Evolutionary conservation across 2,888 invertebrate species (phyloP), one percentile per base, ranked within the genome.

Genomic region (Drosophila nigricruria): DNA sequence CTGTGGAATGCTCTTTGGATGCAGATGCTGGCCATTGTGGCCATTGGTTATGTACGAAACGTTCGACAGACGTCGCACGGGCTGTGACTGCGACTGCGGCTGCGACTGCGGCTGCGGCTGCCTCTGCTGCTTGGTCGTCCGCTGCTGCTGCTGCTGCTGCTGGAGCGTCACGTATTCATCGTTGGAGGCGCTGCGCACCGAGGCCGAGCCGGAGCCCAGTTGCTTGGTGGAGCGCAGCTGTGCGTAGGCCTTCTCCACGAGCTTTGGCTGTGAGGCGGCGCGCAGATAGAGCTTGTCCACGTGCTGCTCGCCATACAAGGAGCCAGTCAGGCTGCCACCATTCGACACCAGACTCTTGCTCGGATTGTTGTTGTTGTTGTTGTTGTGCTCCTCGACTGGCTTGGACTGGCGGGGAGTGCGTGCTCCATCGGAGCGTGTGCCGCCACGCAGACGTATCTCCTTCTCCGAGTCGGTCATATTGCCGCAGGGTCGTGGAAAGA

Each of bases 391-490:
- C 18, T 75, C 73, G 1, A 52, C 61, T 16, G 92, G 89, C 60
- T 91, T 91, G 16, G 88, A 38, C 42, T 56, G 72, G 9, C 94
- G 92, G 14, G 94, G 93, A 27, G 94, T 94, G 66, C 94, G 94
- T 20, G 95, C 95, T 66, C 95, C 95, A 88, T 96, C 96, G 0
- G 96, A 96, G 47, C 95, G 94, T 0, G 96, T 94, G 65, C 95
- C 94, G 0, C 94, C 94, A 2, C 94, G 93, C 12, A 95, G 87
- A 9, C 95, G 94, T 36, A 92, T 91, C 77, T 95, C 95, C 87
- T 96, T 96, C 89, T 97, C 96, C 10, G 94, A 96, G 91, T 97
- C 97, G 0, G 96, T 97, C 93, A 96, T 95, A 91, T 97, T 97
- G 18, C 96, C 96, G 73, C 96, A 95, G 0, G 97, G 97, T 57